Evolutionary conservation across 2,888 invertebrate species (phyloP), one percentile per base, ranked within the genome.

Genomic region (Cheiracanthium punctorium): DNA sequence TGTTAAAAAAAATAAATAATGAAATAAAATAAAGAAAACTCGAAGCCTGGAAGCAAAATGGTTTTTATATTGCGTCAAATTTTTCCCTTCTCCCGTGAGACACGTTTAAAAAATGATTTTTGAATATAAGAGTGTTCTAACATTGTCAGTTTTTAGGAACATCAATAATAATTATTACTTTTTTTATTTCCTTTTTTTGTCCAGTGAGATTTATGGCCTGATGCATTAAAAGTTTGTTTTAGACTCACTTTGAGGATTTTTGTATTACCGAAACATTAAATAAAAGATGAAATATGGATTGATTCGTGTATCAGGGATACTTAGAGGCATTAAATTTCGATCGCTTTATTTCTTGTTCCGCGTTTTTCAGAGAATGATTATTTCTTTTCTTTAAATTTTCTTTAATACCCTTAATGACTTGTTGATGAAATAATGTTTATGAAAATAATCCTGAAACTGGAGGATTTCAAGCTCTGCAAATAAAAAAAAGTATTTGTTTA

Each of bases 161-260:
- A 48, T 48, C 48, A 48, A 48, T 48, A 48, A 48, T 48, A 48
- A 48, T 48, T 48, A 17, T 48, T n/a, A n/a, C n/a, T n/a, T n/a
- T n/a, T n/a, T n/a, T n/a, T n/a, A n/a, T n/a, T n/a, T 48, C 14
- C 8, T 17, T 48, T 48, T 48, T 37, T 48, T 48, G 8, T 17
- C 48, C 8, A 2, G 17, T 17, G 48, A 48, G 48, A 48, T 48
- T 48, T 14, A 48, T 48, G 48, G 17, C 48, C 14, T 14, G 48
- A 48, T 48, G 48, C 17, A 48, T 48, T 48, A 48, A 17, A 48
- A 48, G 48, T 48, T 48, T 48, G 12, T 17, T 17, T 17, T 12
- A 17, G 48, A 48, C 17, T 17, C 37, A 5, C 17, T 17, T 48
- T 48, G 8, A 17, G 2, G 48, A 17, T 17, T 37, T 48, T 48